These are phyloP conservation scores for rabbit (Oryctolagus cuniculus) DNA, from an alignment of 2,113 vertebrate species.

Conservation along the genomic window DNA sequence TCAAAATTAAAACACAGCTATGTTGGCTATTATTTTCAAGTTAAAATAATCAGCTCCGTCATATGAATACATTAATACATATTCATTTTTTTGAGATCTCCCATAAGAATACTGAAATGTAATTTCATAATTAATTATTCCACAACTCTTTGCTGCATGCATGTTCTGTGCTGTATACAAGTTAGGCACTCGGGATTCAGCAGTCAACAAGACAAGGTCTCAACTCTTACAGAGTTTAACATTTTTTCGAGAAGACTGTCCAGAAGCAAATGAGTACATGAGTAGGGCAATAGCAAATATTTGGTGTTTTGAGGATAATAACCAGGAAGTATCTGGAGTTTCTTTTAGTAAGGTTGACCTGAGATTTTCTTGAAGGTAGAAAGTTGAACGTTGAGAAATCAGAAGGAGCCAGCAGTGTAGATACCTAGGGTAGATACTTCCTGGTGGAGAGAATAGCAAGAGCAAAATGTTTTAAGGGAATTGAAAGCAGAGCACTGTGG, in stretches of 20 bases:
- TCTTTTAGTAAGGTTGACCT: not conserved
- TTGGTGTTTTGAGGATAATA: not conserved
- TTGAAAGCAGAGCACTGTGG: not conserved
- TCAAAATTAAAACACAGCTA: not conserved
- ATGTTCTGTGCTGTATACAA: fast-evolving
- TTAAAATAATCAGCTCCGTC: not conserved
- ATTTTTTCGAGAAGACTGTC: not conserved
- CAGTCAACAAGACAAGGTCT: not conserved
- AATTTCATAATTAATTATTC: not conserved
- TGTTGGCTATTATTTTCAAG: conserved; percentile 28
- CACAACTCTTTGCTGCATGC: not conserved
- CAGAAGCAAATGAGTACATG: not conserved
- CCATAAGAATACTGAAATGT: not conserved
- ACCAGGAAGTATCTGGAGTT: not conserved
- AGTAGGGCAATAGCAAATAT: not conserved
- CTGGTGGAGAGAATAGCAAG: not conserved
- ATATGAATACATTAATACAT: not conserved
- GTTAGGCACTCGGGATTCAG: not conserved
- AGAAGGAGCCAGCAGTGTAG: not conserved
- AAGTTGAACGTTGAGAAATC: not conserved
- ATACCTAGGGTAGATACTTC: not conserved
- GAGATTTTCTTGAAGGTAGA: not conserved
- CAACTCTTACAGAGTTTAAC: not conserved
- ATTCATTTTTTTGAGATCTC: not conserved
- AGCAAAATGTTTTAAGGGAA: not conserved